Base-by-base conservation (phyloP, 1,140 invertebrate species). In the Phortica variegata region DNA sequence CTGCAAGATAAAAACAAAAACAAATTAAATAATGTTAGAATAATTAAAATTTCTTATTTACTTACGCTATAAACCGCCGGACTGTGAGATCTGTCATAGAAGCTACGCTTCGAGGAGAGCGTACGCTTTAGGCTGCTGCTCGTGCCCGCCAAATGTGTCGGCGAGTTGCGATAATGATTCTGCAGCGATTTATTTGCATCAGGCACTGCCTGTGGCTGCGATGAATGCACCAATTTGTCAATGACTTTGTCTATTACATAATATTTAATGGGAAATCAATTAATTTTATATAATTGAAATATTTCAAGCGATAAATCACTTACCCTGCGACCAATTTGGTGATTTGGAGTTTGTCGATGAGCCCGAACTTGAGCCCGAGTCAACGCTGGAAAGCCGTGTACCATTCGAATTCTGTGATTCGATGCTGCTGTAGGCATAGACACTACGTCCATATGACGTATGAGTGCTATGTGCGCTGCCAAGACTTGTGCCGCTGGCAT, bases 31-130 rank as follows among this genome's bases (percentile, higher is more conserved):
- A 16, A 21, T 33, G 26, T 17, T 29, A n/a, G 15, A 19, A 3
- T 41, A n/a, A 13, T 43, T 32, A 5, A 1, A n/a, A 7, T 31
- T n/a, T n/a, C n/a, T n/a, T n/a, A n/a, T n/a, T n/a, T 48, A 56
- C 71, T 73, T 65, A 74, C 71, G 39, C 52, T 53, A 57, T 73
- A 71, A n/a, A 74, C 49, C 13, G 61, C 68, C 44, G 72, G 72
- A 58, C 72, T 75, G 32, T 75, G 72, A 61, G 68, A 61, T 70
- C 71, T 43, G 47, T 75, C 72, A 15, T 74, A 50, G 42, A 65
- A 56, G 36, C 57, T 60, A 48, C 71, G 70, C 42, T 72, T 72
- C 42, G 71, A 72, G 41, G 60, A 68, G 32, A 71, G 65, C n/a
- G 65, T 70, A 18, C 71, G 72, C 43, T 70, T 74, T 7, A 74